Conservation (phyloP, 1,140 invertebrate genomes). For the Drosophila virilis region DNA sequence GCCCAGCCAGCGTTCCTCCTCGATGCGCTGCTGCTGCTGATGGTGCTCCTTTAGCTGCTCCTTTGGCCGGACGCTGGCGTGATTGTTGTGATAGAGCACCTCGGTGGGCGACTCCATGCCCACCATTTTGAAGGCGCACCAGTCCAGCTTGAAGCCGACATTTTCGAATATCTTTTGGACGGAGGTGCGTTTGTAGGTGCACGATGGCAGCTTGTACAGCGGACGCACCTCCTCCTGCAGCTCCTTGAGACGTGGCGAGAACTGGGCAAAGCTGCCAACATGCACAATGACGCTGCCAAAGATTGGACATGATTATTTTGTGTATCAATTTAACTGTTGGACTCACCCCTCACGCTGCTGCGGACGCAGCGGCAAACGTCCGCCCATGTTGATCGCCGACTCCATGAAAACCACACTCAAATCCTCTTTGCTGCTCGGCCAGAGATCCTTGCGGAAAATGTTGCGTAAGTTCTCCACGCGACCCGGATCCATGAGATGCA, state of each 20-base stretch:
- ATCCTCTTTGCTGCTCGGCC: slow-evolving; percentile 87
- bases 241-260: slow-evolving; percentile 90
- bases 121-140: slow-evolving; percentile 94
- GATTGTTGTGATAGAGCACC: slow-evolving; percentile 75
- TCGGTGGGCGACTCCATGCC: slow-evolving; percentile 73
- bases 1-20: slow-evolving; percentile 61
- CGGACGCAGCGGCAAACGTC: slow-evolving; percentile 91
- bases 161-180: slow-evolving; percentile 93
- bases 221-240: slow-evolving; percentile 93
- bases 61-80: slow-evolving; percentile 46
- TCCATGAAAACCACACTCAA: slow-evolving; percentile 93
- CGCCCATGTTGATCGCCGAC: slow-evolving; percentile 93
- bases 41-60: slow-evolving; percentile 46
- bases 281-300: slow-evolving; percentile 90
- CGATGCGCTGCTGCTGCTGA: slow-evolving; percentile 36
- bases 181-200: slow-evolving; percentile 93
- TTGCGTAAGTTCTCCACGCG: slow-evolving; percentile 89
- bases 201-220: slow-evolving; percentile 89
- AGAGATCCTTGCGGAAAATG: slow-evolving; percentile 88
- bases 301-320: not conserved
- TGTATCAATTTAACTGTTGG: not conserved
- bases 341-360: slow-evolving; percentile 93
- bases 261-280: slow-evolving; percentile 90
- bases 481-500: slow-evolving; percentile 82
- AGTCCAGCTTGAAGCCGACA: slow-evolving; percentile 91